Evolutionary conservation across 2,888 invertebrate species (phyloP).

Genomic region (Drosophila suboccidentalis): DNA sequence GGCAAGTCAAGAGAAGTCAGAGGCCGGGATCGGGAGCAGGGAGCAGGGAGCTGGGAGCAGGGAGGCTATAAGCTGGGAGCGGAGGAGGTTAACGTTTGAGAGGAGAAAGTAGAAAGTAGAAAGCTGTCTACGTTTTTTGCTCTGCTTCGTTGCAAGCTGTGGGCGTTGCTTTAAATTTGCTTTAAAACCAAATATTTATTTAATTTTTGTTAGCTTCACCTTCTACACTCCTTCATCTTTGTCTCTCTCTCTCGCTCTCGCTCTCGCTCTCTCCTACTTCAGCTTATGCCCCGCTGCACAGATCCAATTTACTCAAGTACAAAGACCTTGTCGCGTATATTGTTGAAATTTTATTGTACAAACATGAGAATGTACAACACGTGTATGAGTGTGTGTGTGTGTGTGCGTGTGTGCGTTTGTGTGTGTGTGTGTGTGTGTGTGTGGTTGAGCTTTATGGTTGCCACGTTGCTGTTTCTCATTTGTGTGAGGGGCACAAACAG

Average conservation of each 20-base stretch:
- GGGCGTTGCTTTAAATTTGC: slow-evolving; percentile 57
- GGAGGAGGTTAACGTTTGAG: background rate
- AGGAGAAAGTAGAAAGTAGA: too few species aligned
- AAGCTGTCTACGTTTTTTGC: slow-evolving; percentile 11
- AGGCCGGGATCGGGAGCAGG: slow-evolving; percentile 4
- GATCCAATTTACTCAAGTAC: slow-evolving; percentile 81
- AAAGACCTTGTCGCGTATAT: slow-evolving; percentile 79
- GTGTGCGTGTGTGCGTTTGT: slow-evolving; percentile 21
- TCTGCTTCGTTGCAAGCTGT: slow-evolving; percentile 24
- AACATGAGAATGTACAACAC: slow-evolving; percentile 67
- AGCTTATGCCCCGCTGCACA: slow-evolving; percentile 60
- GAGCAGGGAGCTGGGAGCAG: background rate
- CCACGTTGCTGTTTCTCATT: slow-evolving; percentile 74
- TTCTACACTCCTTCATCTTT: background rate
- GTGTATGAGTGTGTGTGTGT: slow-evolving; percentile 16
- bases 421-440: slow-evolving; percentile 17
- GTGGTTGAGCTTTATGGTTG: slow-evolving; percentile 71
- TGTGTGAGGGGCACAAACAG: slow-evolving; percentile 46
- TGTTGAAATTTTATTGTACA: slow-evolving; percentile 80
- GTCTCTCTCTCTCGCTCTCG: background rate
- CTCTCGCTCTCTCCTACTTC: background rate
- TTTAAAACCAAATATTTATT: slow-evolving; percentile 79
- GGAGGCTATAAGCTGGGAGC: background rate
- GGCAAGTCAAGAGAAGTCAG: slow-evolving; percentile 18
- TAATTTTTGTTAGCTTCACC: slow-evolving; percentile 66